Evolutionary conservation across 2,888 invertebrate genomes (phyloP).

Genomic region (Drosophila merina): DNA sequence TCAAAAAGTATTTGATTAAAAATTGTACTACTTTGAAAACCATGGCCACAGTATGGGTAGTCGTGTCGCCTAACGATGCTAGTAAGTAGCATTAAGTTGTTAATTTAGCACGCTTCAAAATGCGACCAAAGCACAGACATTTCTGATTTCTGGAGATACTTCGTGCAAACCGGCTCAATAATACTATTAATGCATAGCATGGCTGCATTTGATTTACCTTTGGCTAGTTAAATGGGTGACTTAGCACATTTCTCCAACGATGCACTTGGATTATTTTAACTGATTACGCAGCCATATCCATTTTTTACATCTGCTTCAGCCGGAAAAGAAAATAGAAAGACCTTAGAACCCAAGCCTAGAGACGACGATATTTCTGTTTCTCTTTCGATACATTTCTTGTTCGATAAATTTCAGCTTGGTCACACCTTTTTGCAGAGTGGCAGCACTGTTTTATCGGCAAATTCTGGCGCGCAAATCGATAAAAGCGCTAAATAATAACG

Average conservation of each 20-base stretch:
- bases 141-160: conserved; percentile 86
- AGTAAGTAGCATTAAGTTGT: conserved; percentile 78
- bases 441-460: too few relatives aligned
- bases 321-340: conserved; percentile 56
- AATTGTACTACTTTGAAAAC: conserved; percentile 83
- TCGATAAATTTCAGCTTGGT: too few relatives aligned
- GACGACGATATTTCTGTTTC: too few relatives aligned
- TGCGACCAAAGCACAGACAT: conserved; percentile 86
- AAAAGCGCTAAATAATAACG: too few relatives aligned
- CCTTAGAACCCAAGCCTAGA: background rate
- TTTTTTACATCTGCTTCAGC: conserved; percentile 50
- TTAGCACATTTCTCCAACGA: conserved; percentile 55
- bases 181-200: conserved; percentile 15
- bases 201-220: conserved; percentile 56
- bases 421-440: too few relatives aligned
- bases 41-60: conserved; percentile 82
- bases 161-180: conserved; percentile 83
- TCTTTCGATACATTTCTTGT: too few relatives aligned
- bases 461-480: too few relatives aligned
- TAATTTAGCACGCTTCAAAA: conserved; percentile 85
- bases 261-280: conserved; percentile 25
- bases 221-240: conserved; percentile 38
- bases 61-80: conserved; percentile 84
- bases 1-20: conserved; percentile 2
- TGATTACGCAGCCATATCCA: conserved; percentile 42